These are phyloP conservation scores for Polydrusus cervinus DNA, from an alignment of 2,888 invertebrate species.

Conservation along the genomic window DNA sequence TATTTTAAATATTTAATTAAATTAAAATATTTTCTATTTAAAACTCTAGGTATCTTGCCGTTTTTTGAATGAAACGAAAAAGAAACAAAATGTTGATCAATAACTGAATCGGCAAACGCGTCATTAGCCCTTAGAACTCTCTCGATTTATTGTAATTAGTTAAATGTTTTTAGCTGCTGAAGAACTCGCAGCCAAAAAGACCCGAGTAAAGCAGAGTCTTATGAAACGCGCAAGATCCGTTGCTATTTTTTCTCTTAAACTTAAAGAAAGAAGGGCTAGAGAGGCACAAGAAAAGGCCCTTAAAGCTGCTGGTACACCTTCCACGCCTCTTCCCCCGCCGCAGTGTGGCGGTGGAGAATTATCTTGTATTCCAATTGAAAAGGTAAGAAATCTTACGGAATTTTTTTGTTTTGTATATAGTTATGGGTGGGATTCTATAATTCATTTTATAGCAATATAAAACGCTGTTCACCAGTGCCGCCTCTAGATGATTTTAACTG, in stretches of 20 bases:
- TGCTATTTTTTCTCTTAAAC: conserved; percentile 88
- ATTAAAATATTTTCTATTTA: too few relatives aligned
- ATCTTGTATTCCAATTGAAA: conserved; percentile 89
- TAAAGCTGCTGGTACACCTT: conserved; percentile 67
- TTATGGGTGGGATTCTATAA: too few relatives aligned
- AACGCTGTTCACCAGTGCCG: too few relatives aligned
- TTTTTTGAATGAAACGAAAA: too few relatives aligned
- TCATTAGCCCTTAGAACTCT: too few relatives aligned
- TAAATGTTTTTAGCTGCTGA: conserved; percentile 74
- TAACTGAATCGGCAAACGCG: too few relatives aligned
- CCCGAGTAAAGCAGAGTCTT: conserved; percentile 81
- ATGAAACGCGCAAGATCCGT: conserved; percentile 90
- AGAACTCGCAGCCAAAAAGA: conserved; percentile 79
- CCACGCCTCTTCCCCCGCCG: conserved; percentile 71
- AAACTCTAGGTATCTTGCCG: too few relatives aligned
- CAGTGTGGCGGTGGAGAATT: conserved; percentile 87
- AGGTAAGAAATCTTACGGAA: conserved; percentile 67
- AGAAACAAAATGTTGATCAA: too few relatives aligned
- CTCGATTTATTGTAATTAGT: not conserved
- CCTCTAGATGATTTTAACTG: too few relatives aligned
- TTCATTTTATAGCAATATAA: too few relatives aligned
- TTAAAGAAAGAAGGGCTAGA: conserved; percentile 84
- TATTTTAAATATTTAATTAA: too few relatives aligned
- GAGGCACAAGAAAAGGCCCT: conserved; percentile 82
- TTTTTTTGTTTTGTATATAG: not conserved